These are phyloP conservation scores for Chelon auratus DNA, from an alignment of 2,797 vertebrate genomes.

Conservation along the genomic window DNA sequence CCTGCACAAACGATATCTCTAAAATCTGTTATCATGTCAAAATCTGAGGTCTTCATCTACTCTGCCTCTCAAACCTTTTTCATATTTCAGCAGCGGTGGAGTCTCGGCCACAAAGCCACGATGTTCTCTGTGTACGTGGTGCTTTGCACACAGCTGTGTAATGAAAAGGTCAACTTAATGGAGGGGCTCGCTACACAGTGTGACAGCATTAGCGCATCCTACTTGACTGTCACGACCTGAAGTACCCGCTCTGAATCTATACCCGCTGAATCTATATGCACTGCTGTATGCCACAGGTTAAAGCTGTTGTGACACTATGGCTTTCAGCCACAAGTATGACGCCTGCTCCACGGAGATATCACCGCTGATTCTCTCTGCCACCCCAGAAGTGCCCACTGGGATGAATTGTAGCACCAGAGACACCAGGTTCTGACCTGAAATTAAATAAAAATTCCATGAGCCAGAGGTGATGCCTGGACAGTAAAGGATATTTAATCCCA, in stretches of 20 bases:
- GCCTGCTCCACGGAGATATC: constrained; percentile 43
- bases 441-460: constrained; percentile 75
- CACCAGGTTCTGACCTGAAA: constrained; percentile 74
- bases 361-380: constrained; percentile 58
- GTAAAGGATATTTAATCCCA: constrained; percentile 65
- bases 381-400: constrained; percentile 46
- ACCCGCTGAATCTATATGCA: background rate
- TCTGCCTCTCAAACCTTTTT: constrained; percentile 10
- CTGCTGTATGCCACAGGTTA: constrained; percentile 42
- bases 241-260: background rate
- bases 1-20: background rate
- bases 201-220: constrained; percentile 17
- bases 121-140: constrained; percentile 11
- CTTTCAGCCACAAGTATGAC: constrained; percentile 42
- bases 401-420: constrained; percentile 54
- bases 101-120: constrained; percentile 46
- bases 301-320: constrained; percentile 56
- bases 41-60: constrained; percentile 34
- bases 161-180: constrained; percentile 39
- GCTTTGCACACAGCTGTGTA: constrained; percentile 19
- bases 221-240: constrained; percentile 25
- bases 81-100: background rate
- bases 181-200: constrained; percentile 5
- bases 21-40: constrained; percentile 22
- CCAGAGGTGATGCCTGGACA: constrained; percentile 67